phyloP scores from a whole-genome alignment of 2,888 invertebrate species.

The Altica lythri region DNA sequence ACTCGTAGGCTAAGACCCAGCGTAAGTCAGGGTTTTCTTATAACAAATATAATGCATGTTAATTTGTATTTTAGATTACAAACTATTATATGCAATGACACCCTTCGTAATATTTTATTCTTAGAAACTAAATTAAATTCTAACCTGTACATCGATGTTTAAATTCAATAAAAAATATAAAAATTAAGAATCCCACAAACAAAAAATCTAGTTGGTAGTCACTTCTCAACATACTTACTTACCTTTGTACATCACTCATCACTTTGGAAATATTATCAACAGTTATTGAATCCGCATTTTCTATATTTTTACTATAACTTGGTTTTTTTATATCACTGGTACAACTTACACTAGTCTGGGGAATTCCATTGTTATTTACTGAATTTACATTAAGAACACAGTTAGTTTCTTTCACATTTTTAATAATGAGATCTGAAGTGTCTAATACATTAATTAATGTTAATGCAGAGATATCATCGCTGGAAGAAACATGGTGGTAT shows the following conservation, averaged over 20 bases:
- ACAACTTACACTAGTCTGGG: slow-evolving; percentile 20
- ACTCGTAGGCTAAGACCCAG: too few relatives aligned
- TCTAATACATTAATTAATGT: slow-evolving; percentile 43
- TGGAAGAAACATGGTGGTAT: slow-evolving; percentile 40
- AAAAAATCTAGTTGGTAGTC: not conserved
- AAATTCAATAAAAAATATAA: too few relatives aligned
- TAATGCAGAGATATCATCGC: slow-evolving; percentile 52
- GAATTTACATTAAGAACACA: slow-evolving; percentile 12
- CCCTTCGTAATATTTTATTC: not conserved
- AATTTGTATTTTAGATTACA: too few relatives aligned
- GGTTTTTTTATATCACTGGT: slow-evolving; percentile 38
- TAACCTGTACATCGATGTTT: not conserved
- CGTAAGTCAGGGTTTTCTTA: too few relatives aligned
- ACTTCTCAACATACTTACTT: slow-evolving; percentile 19
- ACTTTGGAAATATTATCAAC: slow-evolving; percentile 65
- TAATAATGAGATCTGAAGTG: slow-evolving; percentile 7
- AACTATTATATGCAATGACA: too few relatives aligned
- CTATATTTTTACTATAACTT: slow-evolving; percentile 38
- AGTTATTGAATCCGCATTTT: slow-evolving; percentile 21
- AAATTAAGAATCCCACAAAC: too few relatives aligned
- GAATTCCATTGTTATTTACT: slow-evolving; percentile 2
- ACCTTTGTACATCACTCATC: slow-evolving; percentile 72
- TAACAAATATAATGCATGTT: too few relatives aligned
- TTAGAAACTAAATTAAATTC: not conserved
- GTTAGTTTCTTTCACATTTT: slow-evolving; percentile 5